These are phyloP conservation scores for Limnephilus auricula DNA, from an alignment of 2,888 invertebrate species.

Conservation along the genomic window DNA sequence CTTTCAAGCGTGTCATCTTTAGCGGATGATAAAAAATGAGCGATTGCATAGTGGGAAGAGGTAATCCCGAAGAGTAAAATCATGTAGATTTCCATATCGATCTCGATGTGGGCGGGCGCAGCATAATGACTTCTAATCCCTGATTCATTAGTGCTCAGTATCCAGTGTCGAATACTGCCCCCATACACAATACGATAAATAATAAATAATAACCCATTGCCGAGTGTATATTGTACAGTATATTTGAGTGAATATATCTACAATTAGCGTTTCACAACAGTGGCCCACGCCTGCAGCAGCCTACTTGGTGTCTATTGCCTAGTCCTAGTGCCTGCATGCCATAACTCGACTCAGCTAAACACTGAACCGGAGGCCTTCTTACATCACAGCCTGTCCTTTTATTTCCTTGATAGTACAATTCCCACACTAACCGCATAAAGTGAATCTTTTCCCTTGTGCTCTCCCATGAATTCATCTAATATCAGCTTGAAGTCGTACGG, in stretches of 20 bases:
- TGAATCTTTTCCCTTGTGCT: conserved; percentile 16
- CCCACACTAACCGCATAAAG: conserved; percentile 34
- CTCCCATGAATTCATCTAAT: conserved; percentile 11
- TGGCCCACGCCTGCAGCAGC: conserved; percentile 34
- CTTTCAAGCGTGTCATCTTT: conserved; percentile 30
- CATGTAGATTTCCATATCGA: conserved; percentile 36
- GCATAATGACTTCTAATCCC: conserved; percentile 46
- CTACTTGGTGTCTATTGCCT: background rate
- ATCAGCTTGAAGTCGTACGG: background rate
- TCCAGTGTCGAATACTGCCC: conserved; percentile 48
- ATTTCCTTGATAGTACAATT: background rate
- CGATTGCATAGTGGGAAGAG: conserved; percentile 42
- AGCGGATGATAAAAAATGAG: background rate
- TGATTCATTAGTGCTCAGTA: conserved; percentile 46
- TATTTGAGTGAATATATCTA: background rate
- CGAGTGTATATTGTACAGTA: background rate
- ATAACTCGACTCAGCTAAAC: background rate
- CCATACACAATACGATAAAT: conserved; percentile 22
- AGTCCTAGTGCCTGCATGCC: background rate
- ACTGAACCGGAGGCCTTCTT: conserved; percentile 8
- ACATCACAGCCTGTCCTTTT: conserved; percentile 38
- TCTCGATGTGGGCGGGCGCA: conserved; percentile 47
- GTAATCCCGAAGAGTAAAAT: background rate
- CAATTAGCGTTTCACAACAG: conserved; percentile 35
- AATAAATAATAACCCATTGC: background rate